Percentiles rank a stretch among this genome's conserved stretches.
Evolutionary conservation across 2,888 invertebrate species (phyloP).

Genomic region (Tenthredo distinguenda): DNA sequence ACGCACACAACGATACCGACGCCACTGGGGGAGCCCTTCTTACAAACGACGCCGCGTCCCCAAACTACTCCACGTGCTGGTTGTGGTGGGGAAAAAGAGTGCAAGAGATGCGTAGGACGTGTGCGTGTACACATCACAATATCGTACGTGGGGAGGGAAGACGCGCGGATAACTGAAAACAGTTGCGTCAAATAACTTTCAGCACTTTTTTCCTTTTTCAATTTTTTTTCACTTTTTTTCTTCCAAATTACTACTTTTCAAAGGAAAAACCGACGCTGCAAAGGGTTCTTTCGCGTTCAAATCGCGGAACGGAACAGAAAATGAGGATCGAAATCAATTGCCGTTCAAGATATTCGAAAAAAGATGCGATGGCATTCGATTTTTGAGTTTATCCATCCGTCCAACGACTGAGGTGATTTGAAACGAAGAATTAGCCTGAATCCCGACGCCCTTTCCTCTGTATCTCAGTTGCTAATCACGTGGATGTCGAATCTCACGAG

Average conservation of each 20-base stretch:
- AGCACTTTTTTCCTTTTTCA: not conserved
- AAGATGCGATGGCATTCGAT: too few species aligned
- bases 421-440: not conserved
- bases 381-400: too few species aligned
- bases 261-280: not conserved
- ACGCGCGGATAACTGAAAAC: slow-evolving; percentile 1
- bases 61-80: slow-evolving; percentile 16
- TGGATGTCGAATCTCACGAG: too few species aligned
- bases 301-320: too few species aligned
- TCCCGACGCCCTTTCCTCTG: not conserved
- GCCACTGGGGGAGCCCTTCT: not conserved
- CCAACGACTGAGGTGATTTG: not conserved
- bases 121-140: slow-evolving; percentile 14
- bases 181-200: slow-evolving; percentile 5
- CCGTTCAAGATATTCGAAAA: too few species aligned
- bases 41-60: not conserved
- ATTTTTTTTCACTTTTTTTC: not conserved
- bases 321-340: too few species aligned
- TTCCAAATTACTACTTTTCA: not conserved
- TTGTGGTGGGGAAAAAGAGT: slow-evolving; percentile 11
- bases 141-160: not conserved
- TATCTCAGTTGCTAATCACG: not conserved
- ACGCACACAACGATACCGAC: not conserved
- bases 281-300: too few species aligned
- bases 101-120: slow-evolving; percentile 32